Base-by-base conservation (phyloP, 2,797 vertebrate species). In the Rhynchonycteris naso region DNA sequence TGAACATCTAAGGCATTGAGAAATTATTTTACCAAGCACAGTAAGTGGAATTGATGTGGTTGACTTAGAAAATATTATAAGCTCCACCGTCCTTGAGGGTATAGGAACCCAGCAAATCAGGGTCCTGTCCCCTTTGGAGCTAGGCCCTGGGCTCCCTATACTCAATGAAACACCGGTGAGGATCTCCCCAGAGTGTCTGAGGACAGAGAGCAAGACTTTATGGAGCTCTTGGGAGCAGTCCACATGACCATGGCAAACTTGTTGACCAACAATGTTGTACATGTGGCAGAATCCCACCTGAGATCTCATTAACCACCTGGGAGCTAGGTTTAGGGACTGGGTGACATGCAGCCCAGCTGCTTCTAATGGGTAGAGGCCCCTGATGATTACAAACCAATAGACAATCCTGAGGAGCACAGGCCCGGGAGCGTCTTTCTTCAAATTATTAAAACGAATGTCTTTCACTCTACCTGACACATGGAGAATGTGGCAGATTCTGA, bases 201-300 rank as follows among this genome's bases (percentile, higher is more conserved):
- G 30, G 68, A 30, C 43, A 5, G 58, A 72, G 12, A 14, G 22
- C 28, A 16, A 30, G 69, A 15, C 5, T 22, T 38, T 24, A 3
- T 10, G 19, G 69, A 26, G 54, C 43, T 7, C 28, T 4, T 1
- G 7, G n/a, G 75, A 7, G 30, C 16, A 1, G 28, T 26, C 28
- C 1, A 1, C 13, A 1, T 24, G 35, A 1, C n/a, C 14, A 0
- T 30, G 12, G 6, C 1, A 28, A 30, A 35, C 50, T 10, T 21
- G 16, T 50, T 16, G 12, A 61, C 38, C 8, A 21, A 63, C n/a
- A 58, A 52, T 11, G 15, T 52, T 14, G 14, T 11, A 52, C 30
- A 0, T 21, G 47, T 26, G 24, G 8, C 81, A 13, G 28, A 68
- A 28, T 14, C 19, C 47, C 54, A 0, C 4, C 50, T 5, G 47